Evolutionary conservation across 1,140 invertebrate genomes (phyloP).

Genomic region (Drosophila santomea): DNA sequence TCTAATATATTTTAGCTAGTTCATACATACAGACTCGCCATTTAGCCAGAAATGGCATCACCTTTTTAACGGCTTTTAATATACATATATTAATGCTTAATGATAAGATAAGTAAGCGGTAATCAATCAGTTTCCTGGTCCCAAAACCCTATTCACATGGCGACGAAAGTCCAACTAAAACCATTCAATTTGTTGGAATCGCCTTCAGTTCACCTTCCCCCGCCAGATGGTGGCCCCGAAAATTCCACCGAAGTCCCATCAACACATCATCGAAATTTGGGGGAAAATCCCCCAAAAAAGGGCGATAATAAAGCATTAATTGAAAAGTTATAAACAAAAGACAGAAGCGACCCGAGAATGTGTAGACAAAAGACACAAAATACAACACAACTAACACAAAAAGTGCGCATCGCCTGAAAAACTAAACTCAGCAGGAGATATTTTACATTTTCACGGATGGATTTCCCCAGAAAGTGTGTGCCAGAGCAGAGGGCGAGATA

Average conservation of each 20-base stretch:
- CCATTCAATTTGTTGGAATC: slow-evolving; percentile 46
- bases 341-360: slow-evolving; percentile 22
- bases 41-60: no score
- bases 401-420: slow-evolving; percentile 38
- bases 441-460: slow-evolving; percentile 69
- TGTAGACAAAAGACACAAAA: slow-evolving; percentile 42
- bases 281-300: slow-evolving; percentile 29
- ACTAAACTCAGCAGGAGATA: slow-evolving; percentile 67
- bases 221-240: slow-evolving; percentile 32
- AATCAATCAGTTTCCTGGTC: not conserved
- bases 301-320: slow-evolving; percentile 64
- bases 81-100: no score
- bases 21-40: no score
- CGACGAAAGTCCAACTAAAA: slow-evolving; percentile 45
- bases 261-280: slow-evolving; percentile 48
- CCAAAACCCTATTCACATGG: not conserved
- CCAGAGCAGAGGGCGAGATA: slow-evolving; percentile 42
- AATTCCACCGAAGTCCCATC: slow-evolving; percentile 53
- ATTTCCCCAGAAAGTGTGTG: slow-evolving; percentile 60
- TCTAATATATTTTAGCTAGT: no score
- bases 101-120: not conserved
- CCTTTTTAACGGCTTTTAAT: not conserved
- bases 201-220: slow-evolving; percentile 16
- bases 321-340: slow-evolving; percentile 64
- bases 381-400: slow-evolving; percentile 25